Evolutionary conservation across 1,140 invertebrate species (phyloP).

Genomic region (Protaetia brevitarsis): DNA sequence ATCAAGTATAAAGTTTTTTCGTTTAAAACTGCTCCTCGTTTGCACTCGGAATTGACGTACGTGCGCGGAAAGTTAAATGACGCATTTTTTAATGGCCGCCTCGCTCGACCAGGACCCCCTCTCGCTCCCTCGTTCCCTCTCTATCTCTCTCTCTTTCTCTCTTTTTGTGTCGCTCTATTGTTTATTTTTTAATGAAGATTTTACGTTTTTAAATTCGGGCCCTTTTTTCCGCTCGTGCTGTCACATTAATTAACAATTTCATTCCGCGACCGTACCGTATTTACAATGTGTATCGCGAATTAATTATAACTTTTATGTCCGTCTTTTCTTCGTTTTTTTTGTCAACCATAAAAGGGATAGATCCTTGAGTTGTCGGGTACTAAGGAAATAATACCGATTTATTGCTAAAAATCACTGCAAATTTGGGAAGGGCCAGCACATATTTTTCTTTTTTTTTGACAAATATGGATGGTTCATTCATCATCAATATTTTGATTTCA

Average conservation of each 20-base stretch:
- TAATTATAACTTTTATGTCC: neutral
- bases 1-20: conserved; percentile 51
- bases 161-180: too few species aligned
- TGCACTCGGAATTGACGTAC: conserved; percentile 38
- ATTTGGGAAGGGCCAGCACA: too few species aligned
- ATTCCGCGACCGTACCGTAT: neutral
- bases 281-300: conserved; percentile 8
- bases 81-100: conserved; percentile 33
- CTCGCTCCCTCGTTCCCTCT: too few species aligned
- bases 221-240: conserved; percentile 1
- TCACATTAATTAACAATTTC: conserved; percentile 16
- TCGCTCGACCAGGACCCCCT: neutral
- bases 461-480: too few species aligned
- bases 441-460: too few species aligned
- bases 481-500: too few species aligned
- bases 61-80: conserved; percentile 33
- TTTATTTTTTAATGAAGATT: conserved; percentile 14
- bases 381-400: too few species aligned
- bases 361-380: too few species aligned
- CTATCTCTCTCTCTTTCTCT: too few species aligned
- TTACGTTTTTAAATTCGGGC: conserved; percentile 9
- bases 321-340: too few species aligned
- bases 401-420: too few species aligned
- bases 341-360: too few species aligned
- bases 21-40: conserved; percentile 34